phyloP scores from a whole-genome alignment of 2,113 vertebrate genomes.

The Macheiramphus alcinus region DNA sequence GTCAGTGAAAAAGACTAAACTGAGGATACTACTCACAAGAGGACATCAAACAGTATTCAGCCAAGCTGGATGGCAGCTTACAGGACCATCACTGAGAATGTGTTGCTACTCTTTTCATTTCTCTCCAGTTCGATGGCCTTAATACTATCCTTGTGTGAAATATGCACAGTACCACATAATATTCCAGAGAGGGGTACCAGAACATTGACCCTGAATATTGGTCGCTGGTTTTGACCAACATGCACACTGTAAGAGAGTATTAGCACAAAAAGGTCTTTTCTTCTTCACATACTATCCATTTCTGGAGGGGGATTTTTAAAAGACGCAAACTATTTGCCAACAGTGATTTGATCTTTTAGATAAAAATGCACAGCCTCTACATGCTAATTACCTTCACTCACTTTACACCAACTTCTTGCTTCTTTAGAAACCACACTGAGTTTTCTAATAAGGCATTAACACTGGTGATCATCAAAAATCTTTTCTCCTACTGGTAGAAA shows the following conservation, averaged over 20 bases:
- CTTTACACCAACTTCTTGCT: not conserved
- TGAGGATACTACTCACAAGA: not conserved
- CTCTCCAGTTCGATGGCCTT: rapidly evolving
- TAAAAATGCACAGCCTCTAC: not conserved
- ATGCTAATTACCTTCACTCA: not conserved
- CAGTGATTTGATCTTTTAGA: not conserved
- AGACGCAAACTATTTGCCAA: not conserved
- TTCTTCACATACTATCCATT: not conserved
- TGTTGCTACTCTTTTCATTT: not conserved
- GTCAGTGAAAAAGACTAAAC: not conserved
- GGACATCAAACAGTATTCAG: not conserved
- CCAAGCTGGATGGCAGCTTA: not conserved
- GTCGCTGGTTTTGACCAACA: not conserved
- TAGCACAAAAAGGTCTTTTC: not conserved
- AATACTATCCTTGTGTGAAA: not conserved
- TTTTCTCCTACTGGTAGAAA: not conserved
- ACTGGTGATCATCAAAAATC: not conserved
- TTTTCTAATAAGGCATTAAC: not conserved
- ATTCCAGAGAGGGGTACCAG: not conserved
- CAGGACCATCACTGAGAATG: not conserved
- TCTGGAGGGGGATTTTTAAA: not conserved
- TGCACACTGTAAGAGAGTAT: not conserved
- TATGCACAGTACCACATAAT: not conserved
- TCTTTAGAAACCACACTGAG: not conserved
- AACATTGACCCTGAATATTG: not conserved